Base-by-base conservation (phyloP, 2,888 invertebrate species). In the Machimus atricapillus region DNA sequence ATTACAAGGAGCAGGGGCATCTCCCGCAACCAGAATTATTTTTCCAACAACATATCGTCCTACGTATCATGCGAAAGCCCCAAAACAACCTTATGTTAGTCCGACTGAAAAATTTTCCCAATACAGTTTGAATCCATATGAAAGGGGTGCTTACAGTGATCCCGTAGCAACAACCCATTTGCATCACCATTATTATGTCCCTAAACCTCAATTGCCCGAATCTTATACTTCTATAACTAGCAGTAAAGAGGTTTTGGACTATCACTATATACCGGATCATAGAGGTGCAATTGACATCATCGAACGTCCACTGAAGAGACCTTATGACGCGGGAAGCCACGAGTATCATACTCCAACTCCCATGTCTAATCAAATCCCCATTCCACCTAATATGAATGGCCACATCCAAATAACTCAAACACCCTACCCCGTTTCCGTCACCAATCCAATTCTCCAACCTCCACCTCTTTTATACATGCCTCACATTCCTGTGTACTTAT, bases 181-280 rank as follows among this genome's bases (percentile, higher is more conserved):
- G 52, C 93, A 93, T 89, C 93, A 93, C 89, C 93, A 93, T 88
- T 93, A 91, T 88, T 93, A 92, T 88, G 91, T 92, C 90, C 89
- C 89, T 14, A 85, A 85, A 56, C 34, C 58, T 12, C 40, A 85
- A 23, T 8, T 52, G 14, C 74, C 87, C 8, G 27, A 76, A 4
- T 12, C 66, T 40, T 40, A 83, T 12, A 12, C 77, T 4, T 37
- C 43, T 12, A n/a, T 76, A 76, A 23, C 23, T 19, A 34, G 9
- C 8, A 58, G 52, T 34, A 56, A 82, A 19, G 58, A 82, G 66
- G 9, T 34, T 8, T 14, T n/a, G 5, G 31, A 37, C 6, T 56
- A 37, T 58, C 40, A 6, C 14, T 77, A 83, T 19, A 16, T 86
- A 16, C n/a, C 37, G 14, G 79, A 86, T 34, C 77, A 83, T 43